Evolutionary conservation across 2,113 vertebrate species (phyloP).

Genomic region (Alces alces): DNA sequence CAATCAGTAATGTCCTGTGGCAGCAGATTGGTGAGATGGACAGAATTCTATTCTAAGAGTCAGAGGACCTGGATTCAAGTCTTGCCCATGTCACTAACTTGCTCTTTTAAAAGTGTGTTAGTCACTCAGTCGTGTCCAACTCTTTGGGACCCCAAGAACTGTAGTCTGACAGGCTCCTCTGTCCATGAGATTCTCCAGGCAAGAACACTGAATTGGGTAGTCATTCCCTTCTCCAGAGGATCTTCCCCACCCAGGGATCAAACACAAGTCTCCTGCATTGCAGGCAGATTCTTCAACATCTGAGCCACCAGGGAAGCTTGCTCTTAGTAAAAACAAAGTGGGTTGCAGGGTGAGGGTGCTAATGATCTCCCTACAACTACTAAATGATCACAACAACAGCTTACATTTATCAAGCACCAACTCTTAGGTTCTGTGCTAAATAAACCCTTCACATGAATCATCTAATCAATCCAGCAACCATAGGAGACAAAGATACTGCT

Average conservation of each 20-base stretch:
- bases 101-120: not conserved
- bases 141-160: not conserved
- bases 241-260: not conserved
- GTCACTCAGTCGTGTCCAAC: not conserved
- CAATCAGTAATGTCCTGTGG: not conserved
- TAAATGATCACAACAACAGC: not conserved
- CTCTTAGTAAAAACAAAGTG: conserved; percentile 14
- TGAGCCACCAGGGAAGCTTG: not conserved
- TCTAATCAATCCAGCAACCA: not conserved
- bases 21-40: not conserved
- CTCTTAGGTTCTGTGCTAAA: not conserved
- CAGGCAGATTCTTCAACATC: not conserved
- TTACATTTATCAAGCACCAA: not conserved
- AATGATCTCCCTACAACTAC: not conserved
- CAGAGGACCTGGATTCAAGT: not conserved
- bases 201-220: not conserved
- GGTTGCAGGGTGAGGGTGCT: not conserved
- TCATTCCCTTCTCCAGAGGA: not conserved
- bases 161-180: not conserved
- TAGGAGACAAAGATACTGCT: not conserved
- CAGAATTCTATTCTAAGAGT: conserved; percentile 31
- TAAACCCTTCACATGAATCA: not conserved
- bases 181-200: not conserved
- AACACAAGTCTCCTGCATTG: not conserved
- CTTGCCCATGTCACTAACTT: not conserved